These are phyloP conservation scores for Pyrrhia umbra DNA, from an alignment of 2,888 invertebrate genomes.

Conservation along the genomic window DNA sequence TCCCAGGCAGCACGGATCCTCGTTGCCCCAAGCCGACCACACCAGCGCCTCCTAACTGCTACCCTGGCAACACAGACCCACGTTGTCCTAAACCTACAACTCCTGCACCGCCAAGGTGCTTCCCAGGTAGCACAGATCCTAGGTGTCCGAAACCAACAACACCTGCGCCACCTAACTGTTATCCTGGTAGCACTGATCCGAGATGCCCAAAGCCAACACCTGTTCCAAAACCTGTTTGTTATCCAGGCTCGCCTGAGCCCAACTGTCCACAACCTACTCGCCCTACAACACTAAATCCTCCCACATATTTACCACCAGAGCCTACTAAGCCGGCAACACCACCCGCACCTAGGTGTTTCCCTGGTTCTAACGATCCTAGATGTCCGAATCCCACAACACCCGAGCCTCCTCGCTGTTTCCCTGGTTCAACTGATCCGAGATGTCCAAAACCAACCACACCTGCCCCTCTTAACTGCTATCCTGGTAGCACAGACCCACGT, in stretches of 20 bases:
- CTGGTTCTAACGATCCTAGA: background rate
- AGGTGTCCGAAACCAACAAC: constrained; percentile 63
- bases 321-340: background rate
- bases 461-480: constrained; percentile 46
- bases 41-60: constrained; percentile 62
- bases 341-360: constrained; percentile 57
- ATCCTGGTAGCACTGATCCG: constrained; percentile 64
- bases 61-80: constrained; percentile 70
- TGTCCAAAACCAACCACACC: constrained; percentile 62
- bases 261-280: constrained; percentile 56
- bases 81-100: constrained; percentile 66
- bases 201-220: constrained; percentile 61
- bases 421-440: constrained; percentile 59
- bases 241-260: constrained; percentile 28
- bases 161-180: constrained; percentile 57
- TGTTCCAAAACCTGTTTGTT: constrained; percentile 44
- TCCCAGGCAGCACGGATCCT: constrained; percentile 64
- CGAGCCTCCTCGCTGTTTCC: background rate
- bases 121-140: constrained; percentile 20
- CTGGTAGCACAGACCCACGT: constrained; percentile 54
- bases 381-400: background rate
- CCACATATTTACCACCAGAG: constrained; percentile 37
- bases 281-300: constrained; percentile 59
- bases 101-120: constrained; percentile 41
- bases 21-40: constrained; percentile 68